These are phyloP conservation scores for Coremacera marginata DNA, from an alignment of 2,888 invertebrate species.

Conservation along the genomic window DNA sequence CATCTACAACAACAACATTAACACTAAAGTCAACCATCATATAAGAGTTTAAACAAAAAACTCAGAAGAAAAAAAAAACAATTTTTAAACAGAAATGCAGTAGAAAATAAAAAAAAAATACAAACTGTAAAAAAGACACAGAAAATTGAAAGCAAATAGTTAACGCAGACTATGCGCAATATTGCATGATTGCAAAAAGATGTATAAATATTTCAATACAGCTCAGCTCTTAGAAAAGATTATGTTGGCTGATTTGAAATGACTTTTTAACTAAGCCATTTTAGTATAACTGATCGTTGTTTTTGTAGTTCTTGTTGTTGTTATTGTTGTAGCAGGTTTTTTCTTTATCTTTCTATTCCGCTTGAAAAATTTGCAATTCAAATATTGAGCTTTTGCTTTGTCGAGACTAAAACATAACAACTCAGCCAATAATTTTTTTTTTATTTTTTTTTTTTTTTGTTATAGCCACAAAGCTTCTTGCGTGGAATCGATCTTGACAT, in stretches of 20 bases:
- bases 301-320: neutral
- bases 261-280: neutral
- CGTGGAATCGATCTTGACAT: conserved; percentile 23
- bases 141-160: neutral
- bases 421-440: neutral
- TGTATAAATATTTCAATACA: neutral
- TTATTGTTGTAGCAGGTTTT: neutral
- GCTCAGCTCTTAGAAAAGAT: neutral
- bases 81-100: neutral
- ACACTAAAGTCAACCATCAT: neutral
- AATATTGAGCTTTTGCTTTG: neutral
- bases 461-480: neutral
- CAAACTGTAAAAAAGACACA: neutral
- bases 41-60: neutral
- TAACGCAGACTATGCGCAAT: neutral
- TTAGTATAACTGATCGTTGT: neutral
- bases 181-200: neutral
- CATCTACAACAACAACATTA: neutral
- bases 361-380: neutral
- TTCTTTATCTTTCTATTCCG: neutral
- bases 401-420: neutral
- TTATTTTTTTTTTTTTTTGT: neutral
- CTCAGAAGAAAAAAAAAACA: neutral
- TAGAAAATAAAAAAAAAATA: neutral
- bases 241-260: neutral